Conservation (phyloP, 2,113 vertebrate genomes). For the Poecile atricapillus region DNA sequence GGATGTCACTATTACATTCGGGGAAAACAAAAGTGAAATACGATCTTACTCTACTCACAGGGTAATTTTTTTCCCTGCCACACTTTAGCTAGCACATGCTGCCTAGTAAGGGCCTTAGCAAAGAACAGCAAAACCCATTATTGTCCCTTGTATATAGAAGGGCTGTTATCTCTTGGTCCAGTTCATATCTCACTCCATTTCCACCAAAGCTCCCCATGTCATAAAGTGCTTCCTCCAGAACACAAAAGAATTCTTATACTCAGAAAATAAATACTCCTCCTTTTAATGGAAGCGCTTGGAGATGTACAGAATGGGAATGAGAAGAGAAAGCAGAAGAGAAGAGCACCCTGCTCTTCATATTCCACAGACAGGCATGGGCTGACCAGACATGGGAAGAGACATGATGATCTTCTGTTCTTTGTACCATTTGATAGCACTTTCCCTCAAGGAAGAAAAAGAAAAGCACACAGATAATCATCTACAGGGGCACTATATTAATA, state of each 20-base stretch:
- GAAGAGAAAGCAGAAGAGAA: not conserved
- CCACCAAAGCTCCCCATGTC: not conserved
- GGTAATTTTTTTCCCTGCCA: not conserved
- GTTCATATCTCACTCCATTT: not conserved
- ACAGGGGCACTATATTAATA: not conserved
- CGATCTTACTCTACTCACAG: not conserved
- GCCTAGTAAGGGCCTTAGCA: not conserved
- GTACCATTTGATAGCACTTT: not conserved
- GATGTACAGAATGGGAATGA: not conserved
- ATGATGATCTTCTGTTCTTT: not conserved
- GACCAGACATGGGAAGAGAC: not conserved
- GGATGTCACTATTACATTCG: not conserved
- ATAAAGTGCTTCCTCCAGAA: not conserved
- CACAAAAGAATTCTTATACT: not conserved
- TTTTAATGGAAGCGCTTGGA: not conserved
- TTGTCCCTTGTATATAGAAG: not conserved
- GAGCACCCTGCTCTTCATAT: not conserved
- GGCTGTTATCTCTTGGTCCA: not conserved
- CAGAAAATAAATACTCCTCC: not conserved
- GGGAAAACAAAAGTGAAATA: not conserved
- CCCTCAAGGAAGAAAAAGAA: not conserved
- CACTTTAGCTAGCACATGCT: not conserved
- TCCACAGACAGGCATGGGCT: not conserved
- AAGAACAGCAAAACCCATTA: not conserved
- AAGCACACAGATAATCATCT: not conserved